Percentiles rank a stretch among this genome's conserved stretches.
phyloP scores from a whole-genome alignment of 1,140 invertebrate genomes.

The Gonatopus flavifemur region DNA sequence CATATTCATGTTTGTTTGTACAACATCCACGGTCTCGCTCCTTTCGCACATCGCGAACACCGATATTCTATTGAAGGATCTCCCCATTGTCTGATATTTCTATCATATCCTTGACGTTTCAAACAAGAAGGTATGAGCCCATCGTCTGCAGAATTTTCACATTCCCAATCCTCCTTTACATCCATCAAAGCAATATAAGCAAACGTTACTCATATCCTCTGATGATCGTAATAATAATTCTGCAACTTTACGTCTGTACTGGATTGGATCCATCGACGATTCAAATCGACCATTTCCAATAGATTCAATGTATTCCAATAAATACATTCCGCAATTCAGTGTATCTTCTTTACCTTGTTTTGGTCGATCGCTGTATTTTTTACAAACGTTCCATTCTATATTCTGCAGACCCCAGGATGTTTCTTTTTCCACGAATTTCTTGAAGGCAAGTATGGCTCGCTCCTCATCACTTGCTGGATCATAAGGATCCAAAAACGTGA shows the following conservation, averaged over 20 bases:
- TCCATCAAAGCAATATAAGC: too few species aligned
- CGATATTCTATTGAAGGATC: neutral
- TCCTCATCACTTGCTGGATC: neutral
- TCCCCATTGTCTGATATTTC: conserved; percentile 1
- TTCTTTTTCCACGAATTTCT: conserved; percentile 4
- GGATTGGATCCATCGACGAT: neutral
- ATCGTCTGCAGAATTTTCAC: conserved; percentile 1
- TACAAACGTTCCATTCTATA: neutral
- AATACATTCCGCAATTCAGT: conserved; percentile 6
- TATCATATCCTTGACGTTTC: neutral
- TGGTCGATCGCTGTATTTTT: neutral
- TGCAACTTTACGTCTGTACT: too few species aligned
- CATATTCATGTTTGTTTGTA: too few species aligned
- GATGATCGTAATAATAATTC: too few species aligned
- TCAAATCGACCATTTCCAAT: conserved; percentile 2
- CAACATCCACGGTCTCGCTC: too few species aligned
- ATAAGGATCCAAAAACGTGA: conserved; percentile 22
- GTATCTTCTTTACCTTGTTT: conserved; percentile 1
- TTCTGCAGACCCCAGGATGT: neutral
- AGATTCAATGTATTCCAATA: conserved; percentile 6
- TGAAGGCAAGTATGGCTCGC: conserved; percentile 4
- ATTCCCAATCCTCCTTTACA: neutral
- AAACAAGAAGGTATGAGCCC: neutral
- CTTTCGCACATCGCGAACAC: too few species aligned
- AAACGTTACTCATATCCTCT: too few species aligned